Conservation (phyloP, 2,113 vertebrate genomes). For the Mesitornis unicolor region DNA sequence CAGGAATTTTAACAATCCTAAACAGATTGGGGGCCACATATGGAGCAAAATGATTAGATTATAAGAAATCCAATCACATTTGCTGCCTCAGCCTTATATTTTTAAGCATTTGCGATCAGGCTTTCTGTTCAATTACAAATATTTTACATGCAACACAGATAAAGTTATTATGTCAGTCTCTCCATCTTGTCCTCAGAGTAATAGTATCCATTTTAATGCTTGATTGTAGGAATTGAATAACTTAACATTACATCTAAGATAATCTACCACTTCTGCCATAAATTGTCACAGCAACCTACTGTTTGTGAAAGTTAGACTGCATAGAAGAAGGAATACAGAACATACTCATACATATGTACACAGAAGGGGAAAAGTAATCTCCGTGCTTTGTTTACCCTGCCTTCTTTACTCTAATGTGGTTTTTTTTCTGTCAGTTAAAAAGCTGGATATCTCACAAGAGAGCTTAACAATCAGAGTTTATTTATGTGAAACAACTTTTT, state of each 20-base stretch:
- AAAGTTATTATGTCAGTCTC: neutral
- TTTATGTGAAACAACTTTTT: neutral
- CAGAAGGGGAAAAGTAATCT: neutral
- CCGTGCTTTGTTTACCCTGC: neutral
- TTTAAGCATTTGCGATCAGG: conserved; percentile 27
- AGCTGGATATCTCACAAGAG: neutral
- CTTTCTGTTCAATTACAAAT: conserved; percentile 22
- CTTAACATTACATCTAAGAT: neutral
- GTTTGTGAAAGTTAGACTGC: neutral
- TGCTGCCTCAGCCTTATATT: neutral
- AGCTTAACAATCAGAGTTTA: neutral
- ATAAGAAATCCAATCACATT: conserved; percentile 65
- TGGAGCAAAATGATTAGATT: conserved; percentile 62
- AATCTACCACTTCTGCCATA: neutral
- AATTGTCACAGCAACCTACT: neutral
- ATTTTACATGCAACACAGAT: neutral
- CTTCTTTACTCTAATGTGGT: neutral
- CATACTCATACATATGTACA: neutral
- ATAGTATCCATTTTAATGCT: neutral
- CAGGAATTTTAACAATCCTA: conserved; percentile 68
- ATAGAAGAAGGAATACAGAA: neutral
- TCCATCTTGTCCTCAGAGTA: neutral
- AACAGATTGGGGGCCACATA: conserved; percentile 65
- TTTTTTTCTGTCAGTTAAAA: neutral
- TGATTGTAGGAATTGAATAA: neutral